phyloP scores from a whole-genome alignment of 2,888 invertebrate genomes.

The Alloplasta piceator region DNA sequence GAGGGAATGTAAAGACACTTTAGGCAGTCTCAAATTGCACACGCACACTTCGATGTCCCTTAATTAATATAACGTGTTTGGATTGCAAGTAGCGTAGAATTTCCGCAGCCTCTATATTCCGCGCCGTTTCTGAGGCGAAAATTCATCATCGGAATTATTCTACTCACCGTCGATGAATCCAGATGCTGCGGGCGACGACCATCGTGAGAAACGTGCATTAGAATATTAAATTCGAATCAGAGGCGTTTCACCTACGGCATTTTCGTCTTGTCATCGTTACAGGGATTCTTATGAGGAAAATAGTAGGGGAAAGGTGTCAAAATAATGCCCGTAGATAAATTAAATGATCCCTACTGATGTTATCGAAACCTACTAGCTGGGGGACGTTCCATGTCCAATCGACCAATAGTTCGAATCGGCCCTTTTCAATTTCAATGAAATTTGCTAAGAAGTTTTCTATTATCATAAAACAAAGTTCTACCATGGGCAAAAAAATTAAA shows the following conservation, averaged over 20 bases:
- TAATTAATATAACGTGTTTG: conserved; percentile 9
- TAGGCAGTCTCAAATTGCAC: too few relatives aligned
- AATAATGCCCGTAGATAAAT: too few relatives aligned
- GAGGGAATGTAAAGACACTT: too few relatives aligned
- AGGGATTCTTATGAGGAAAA: neutral
- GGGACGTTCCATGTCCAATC: too few relatives aligned
- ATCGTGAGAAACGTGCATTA: neutral
- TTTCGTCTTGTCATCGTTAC: neutral
- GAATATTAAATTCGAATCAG: neutral
- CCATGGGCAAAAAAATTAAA: too few relatives aligned
- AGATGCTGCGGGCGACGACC: neutral
- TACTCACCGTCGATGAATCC: neutral
- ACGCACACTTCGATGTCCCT: neutral
- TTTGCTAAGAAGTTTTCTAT: too few relatives aligned
- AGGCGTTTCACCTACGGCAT: neutral
- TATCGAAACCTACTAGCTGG: too few relatives aligned
- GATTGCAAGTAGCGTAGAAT: neutral
- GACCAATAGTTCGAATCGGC: too few relatives aligned
- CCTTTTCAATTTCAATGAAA: too few relatives aligned
- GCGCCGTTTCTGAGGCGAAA: neutral
- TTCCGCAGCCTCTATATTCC: neutral
- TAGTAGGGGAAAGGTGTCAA: neutral
- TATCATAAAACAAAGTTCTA: too few relatives aligned
- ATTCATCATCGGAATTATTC: neutral
- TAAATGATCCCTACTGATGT: too few relatives aligned